A percentile compares a stretch with the other conserved stretches of the same genome.
phyloP scores from a whole-genome alignment of 1,140 invertebrate species.

The Aphelinus certus region DNA sequence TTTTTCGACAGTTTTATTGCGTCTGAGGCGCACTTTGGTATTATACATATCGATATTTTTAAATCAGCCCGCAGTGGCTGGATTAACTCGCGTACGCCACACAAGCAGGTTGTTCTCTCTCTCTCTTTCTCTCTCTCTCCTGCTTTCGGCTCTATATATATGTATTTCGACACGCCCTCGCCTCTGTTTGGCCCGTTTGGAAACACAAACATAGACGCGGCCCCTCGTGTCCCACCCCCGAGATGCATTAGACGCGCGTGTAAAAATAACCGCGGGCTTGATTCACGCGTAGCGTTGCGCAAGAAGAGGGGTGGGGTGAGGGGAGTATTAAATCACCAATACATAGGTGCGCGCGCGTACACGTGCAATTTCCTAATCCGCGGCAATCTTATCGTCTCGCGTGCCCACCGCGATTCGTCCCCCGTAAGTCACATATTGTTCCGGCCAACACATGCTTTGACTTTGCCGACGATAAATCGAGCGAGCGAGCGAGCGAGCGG shows the following conservation, averaged over 20 bases:
- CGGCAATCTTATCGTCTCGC: slow-evolving; percentile 19
- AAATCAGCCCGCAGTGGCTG: background rate
- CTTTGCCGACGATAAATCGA: slow-evolving; percentile 1
- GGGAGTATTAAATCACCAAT: slow-evolving; percentile 11
- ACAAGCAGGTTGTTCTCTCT: background rate
- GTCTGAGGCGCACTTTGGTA: background rate
- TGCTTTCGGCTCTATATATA: background rate
- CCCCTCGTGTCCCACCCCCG: background rate
- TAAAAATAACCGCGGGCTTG: slow-evolving; percentile 11
- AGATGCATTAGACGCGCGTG: background rate
- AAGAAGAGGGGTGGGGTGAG: no score
- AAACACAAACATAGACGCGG: background rate
- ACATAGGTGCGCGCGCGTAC: background rate
- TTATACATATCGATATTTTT: slow-evolving; percentile 22
- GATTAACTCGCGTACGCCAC: no score
- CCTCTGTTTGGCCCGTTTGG: background rate
- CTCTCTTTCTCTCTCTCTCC: background rate
- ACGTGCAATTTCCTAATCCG: slow-evolving; percentile 20
- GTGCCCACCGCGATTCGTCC: no score
- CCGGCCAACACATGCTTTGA: background rate
- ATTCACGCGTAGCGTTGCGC: background rate
- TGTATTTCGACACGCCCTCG: background rate
- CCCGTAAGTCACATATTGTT: background rate
- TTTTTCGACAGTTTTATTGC: background rate
- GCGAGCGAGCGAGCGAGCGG: no score